A percentile compares a stretch with the other conserved stretches of the same genome.
These are phyloP conservation scores for Nudaria mundana DNA, from an alignment of 2,888 invertebrate species.

Conservation along the genomic window DNA sequence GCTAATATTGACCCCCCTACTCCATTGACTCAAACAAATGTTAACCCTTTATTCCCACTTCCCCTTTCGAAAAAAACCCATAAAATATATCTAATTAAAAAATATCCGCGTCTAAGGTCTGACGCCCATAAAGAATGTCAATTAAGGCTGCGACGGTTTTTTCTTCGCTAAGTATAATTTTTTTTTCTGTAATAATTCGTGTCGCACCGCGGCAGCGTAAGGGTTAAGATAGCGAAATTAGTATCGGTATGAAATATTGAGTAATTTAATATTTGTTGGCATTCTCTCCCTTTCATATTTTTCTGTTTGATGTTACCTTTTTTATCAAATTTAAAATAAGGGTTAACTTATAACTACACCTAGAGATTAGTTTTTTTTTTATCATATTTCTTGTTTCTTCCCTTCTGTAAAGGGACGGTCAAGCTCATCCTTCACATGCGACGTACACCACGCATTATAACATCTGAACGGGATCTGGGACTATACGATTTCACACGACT, in stretches of 20 bases:
- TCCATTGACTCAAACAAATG: constrained; percentile 75
- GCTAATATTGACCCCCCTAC: constrained; percentile 77
- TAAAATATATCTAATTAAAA: constrained; percentile 83
- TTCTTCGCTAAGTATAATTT: constrained; percentile 48
- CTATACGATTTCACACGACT: too few species aligned
- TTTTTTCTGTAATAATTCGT: constrained; percentile 70
- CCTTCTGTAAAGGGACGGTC: too few species aligned
- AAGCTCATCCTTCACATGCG: too few species aligned
- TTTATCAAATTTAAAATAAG: constrained; percentile 45
- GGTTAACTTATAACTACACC: constrained; percentile 1
- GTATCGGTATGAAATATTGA: constrained; percentile 81
- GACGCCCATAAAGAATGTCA: constrained; percentile 82
- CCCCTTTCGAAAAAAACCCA: constrained; percentile 79
- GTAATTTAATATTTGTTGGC: constrained; percentile 76
- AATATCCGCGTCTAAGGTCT: constrained; percentile 80
- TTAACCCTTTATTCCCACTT: constrained; percentile 76
- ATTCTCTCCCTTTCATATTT: constrained; percentile 29
- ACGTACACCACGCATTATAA: too few species aligned
- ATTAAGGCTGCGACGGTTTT: constrained; percentile 74
- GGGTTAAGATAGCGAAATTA: constrained; percentile 81
- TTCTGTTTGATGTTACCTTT: constrained; percentile 36
- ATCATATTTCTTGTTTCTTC: not conserved
- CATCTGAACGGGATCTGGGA: too few species aligned
- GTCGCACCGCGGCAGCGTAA: constrained; percentile 71
- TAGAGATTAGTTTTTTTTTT: not conserved